Conservation (phyloP, 2,888 invertebrate genomes). For the Dioctria rufipes region DNA sequence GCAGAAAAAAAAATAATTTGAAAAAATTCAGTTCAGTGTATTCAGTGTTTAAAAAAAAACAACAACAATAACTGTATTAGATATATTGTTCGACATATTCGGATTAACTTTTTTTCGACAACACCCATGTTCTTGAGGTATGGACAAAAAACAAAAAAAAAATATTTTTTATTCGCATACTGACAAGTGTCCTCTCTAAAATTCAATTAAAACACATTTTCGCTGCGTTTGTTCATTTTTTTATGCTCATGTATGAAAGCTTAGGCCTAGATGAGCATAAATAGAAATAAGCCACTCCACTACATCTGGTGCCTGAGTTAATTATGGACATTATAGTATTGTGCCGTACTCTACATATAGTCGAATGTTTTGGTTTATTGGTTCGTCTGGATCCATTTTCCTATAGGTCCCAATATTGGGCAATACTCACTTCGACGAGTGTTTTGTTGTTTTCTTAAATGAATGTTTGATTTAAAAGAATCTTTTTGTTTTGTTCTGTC, state of each 20-base stretch:
- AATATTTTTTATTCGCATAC: background rate
- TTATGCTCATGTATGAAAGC: background rate
- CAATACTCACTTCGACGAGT: background rate
- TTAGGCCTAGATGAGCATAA: conserved; percentile 6
- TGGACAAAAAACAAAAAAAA: background rate
- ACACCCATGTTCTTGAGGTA: conserved; percentile 24
- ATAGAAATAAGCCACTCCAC: conserved; percentile 3
- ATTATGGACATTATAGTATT: conserved; percentile 18
- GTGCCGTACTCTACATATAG: background rate
- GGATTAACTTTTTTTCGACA: conserved; percentile 1
- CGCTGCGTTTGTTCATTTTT: background rate
- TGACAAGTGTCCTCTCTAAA: too few relatives aligned
- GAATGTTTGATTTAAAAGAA: conserved; percentile 7
- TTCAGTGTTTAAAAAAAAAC: background rate
- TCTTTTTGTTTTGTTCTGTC: background rate
- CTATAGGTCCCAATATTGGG: background rate
- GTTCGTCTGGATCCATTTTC: background rate
- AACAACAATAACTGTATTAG: background rate
- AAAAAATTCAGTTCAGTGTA: background rate
- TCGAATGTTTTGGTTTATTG: background rate
- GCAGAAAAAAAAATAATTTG: background rate
- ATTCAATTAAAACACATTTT: background rate
- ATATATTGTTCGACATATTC: background rate
- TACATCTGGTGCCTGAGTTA: conserved; percentile 21
- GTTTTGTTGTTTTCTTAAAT: background rate